Evolutionary conservation across 2,888 invertebrate species (phyloP), one percentile per base, ranked within the genome.

Genomic region (Corbicula japonica): DNA sequence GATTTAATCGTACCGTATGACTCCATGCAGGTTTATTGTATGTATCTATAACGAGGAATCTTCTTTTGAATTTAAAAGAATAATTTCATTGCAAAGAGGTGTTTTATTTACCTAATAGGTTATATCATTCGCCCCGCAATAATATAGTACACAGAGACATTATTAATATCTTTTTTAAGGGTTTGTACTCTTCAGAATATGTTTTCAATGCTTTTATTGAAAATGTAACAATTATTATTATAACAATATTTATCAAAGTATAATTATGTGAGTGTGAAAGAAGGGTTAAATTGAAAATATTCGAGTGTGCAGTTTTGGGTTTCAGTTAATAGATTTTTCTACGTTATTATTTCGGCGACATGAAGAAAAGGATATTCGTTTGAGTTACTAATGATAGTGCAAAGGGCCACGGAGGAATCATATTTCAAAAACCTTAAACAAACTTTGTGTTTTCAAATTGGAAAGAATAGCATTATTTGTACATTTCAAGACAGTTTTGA

Each of bases 291-390:
- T 32, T 30, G 54, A 54, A 54, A 32, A 32, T 54, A 54, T 54
- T 54, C 30, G 30, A 54, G 26, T 54, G 15, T 54, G 21, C 28
- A 28, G 30, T 15, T 18, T 54, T 32, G n/a, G 12, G 54, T 58
- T 58, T 58, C 58, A 21, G 5, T 58, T 58, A 58, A 34, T 58
- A 58, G 58, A 12, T 58, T 35, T 58, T 35, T 6, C 35, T 56
- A 35, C 15, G 21, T 15, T 58, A 35, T 58, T 35, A 58, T 58
- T 58, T 58, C 4, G 54, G 18, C 35, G 58, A 30, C 32, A 30
- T n/a, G 35, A 18, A 28, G 35, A 34, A 58, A 38, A 58, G 35
- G 1, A 35, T 1, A 58, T 58, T 34, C 58, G n/a, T 58, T 58
- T 58, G 35, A 6, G 6, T 58, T 58, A 38, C 58, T 58, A 58